Conservation (phyloP, 2,113 vertebrate genomes). For the Scopus umbretta region DNA sequence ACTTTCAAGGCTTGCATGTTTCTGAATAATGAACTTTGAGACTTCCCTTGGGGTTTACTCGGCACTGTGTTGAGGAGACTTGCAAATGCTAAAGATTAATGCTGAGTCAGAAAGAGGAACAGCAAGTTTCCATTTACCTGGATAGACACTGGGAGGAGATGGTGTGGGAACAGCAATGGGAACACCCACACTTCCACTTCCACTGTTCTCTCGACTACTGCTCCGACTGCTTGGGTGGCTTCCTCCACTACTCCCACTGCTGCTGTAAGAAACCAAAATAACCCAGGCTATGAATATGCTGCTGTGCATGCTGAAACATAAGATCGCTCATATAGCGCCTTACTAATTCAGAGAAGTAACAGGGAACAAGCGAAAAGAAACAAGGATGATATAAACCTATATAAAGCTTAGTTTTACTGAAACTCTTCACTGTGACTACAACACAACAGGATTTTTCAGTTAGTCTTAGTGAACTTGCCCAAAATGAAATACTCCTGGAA, state of each 20-base stretch:
- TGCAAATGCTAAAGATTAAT: not conserved
- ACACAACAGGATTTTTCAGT: not conserved
- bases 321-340: not conserved
- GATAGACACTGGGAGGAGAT: constrained; percentile 91
- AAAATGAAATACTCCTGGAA: not conserved
- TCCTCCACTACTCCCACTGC: constrained; percentile 96
- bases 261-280: constrained; percentile 69
- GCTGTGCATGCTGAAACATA: not conserved
- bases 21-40: not conserved
- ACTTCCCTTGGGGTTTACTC: not conserved
- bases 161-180: constrained; percentile 94
- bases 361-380: not conserved
- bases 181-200: constrained; percentile 94
- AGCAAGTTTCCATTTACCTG: constrained; percentile 78
- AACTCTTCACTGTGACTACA: not conserved
- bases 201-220: constrained; percentile 99
- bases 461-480: not conserved
- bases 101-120: not conserved
- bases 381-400: not conserved
- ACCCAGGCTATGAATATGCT: constrained; percentile 3
- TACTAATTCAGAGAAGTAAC: not conserved
- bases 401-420: not conserved
- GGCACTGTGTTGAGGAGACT: not conserved
- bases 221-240: constrained; percentile 97
- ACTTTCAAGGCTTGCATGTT: not conserved